Percentiles rank a stretch among this genome's conserved stretches.
Conservation (phyloP, 2,888 invertebrate species). For the Agriotes lineatus region DNA sequence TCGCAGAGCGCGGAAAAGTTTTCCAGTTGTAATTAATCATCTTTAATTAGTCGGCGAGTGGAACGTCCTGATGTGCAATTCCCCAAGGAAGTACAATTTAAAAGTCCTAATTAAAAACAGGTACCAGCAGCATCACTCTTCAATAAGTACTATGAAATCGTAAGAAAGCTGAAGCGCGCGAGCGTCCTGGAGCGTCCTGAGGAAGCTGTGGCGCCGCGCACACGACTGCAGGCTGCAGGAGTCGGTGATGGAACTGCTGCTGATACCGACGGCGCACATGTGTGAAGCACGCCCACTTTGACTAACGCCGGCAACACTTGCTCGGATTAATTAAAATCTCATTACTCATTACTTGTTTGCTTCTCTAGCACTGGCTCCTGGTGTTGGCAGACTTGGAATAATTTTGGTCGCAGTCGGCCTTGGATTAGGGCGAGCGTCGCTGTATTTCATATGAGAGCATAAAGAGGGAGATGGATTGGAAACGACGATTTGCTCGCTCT, state of each 20-base stretch:
- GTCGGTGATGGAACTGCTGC: slow-evolving; percentile 20
- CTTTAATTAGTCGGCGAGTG: too few relatives aligned
- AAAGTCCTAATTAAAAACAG: too few relatives aligned
- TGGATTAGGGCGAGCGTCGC: too few relatives aligned
- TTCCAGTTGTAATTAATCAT: too few relatives aligned
- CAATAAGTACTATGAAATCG: neutral
- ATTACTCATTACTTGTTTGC: slow-evolving; percentile 22
- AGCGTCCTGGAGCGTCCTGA: neutral
- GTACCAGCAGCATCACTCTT: too few relatives aligned
- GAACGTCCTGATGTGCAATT: too few relatives aligned
- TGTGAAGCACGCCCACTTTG: slow-evolving; percentile 31
- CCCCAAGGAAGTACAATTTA: too few relatives aligned
- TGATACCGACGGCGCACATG: slow-evolving; percentile 29
- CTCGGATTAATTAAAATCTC: slow-evolving; percentile 17
- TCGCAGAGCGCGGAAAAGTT: too few relatives aligned
- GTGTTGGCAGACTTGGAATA: neutral
- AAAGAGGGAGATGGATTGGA: too few relatives aligned
- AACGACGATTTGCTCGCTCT: too few relatives aligned
- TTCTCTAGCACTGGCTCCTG: neutral
- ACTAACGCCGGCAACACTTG: neutral
- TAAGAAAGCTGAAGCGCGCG: neutral
- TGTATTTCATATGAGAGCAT: too few relatives aligned
- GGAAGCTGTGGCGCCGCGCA: slow-evolving; percentile 17
- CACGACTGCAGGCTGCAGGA: slow-evolving; percentile 29
- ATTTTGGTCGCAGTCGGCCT: too few relatives aligned